Percentiles rank a stretch among this genome's conserved stretches.
Conservation (phyloP, 2,888 invertebrate species). For the Andricus quercusramuli region DNA sequence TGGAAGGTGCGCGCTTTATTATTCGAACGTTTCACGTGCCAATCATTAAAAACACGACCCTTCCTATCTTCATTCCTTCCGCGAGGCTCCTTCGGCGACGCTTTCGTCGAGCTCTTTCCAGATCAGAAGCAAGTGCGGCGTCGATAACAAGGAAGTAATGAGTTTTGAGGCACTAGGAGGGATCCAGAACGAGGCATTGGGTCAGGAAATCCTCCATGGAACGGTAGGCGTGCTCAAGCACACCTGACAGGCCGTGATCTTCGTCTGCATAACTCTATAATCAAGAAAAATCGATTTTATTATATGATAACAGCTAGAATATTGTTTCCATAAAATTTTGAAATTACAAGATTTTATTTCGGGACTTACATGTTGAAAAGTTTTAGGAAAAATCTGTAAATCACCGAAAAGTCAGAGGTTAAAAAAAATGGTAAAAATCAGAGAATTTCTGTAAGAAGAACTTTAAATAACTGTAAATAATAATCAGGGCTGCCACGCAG, state of each 20-base stretch:
- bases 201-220: conserved; percentile 96
- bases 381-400: no score
- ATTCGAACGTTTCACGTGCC: conserved; percentile 34
- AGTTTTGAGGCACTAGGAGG: conserved; percentile 79
- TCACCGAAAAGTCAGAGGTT: no score
- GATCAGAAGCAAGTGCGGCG: conserved; percentile 65
- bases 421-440: no score
- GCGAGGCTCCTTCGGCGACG: conserved; percentile 47
- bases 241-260: conserved; percentile 91
- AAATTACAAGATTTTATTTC: no score
- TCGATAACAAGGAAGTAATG: conserved; percentile 69
- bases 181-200: conserved; percentile 93
- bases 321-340: no score
- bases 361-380: no score
- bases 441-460: no score
- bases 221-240: conserved; percentile 93
- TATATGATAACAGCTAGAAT: not conserved
- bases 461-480: no score
- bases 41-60: conserved; percentile 40
- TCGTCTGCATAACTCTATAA: conserved; percentile 94
- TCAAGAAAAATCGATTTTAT: not conserved
- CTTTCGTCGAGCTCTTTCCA: conserved; percentile 53
- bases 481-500: no score
- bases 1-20: conserved; percentile 45
- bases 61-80: conserved; percentile 43